These are phyloP conservation scores for Syngnathoides biaculeatus DNA, from an alignment of 2,113 vertebrate genomes.

Conservation along the genomic window DNA sequence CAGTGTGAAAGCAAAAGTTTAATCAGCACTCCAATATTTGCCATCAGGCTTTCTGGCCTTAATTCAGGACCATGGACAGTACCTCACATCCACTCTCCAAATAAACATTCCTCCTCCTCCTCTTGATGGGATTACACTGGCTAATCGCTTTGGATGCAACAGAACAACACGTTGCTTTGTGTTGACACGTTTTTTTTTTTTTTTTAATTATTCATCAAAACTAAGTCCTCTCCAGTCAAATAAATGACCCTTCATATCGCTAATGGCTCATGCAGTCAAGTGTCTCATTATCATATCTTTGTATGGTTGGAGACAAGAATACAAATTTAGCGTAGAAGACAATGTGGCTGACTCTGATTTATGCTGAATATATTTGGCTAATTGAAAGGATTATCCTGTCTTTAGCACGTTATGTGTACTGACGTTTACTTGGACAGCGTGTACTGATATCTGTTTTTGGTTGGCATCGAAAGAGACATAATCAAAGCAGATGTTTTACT, in stretches of 20 bases:
- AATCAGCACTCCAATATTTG: background rate
- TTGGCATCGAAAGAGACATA: background rate
- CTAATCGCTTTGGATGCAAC: background rate
- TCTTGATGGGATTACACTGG: background rate
- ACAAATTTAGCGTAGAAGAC: conserved; percentile 28
- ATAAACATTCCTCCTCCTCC: conserved; percentile 1
- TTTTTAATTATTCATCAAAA: conserved; percentile 11
- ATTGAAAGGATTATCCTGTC: conserved; percentile 12
- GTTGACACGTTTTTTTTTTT: conserved; percentile 1
- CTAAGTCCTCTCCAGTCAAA: conserved; percentile 22
- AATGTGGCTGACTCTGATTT: conserved; percentile 15
- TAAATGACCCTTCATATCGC: conserved; percentile 38
- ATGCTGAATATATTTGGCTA: conserved; percentile 39
- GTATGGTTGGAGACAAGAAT: conserved; percentile 46
- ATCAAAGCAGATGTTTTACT: background rate
- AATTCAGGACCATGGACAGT: conserved; percentile 59
- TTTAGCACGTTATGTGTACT: conserved; percentile 3
- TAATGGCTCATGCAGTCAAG: conserved; percentile 50
- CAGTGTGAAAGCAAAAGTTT: background rate
- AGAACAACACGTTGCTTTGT: conserved; percentile 3
- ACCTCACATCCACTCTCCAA: conserved; percentile 8
- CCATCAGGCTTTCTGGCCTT: background rate
- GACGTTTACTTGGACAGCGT: background rate
- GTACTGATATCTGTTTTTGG: background rate
- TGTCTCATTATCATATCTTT: conserved; percentile 49